Percentiles rank a stretch among this genome's conserved stretches.
Conservation (phyloP, 2,888 invertebrate species). For the Pyralis farinalis region DNA sequence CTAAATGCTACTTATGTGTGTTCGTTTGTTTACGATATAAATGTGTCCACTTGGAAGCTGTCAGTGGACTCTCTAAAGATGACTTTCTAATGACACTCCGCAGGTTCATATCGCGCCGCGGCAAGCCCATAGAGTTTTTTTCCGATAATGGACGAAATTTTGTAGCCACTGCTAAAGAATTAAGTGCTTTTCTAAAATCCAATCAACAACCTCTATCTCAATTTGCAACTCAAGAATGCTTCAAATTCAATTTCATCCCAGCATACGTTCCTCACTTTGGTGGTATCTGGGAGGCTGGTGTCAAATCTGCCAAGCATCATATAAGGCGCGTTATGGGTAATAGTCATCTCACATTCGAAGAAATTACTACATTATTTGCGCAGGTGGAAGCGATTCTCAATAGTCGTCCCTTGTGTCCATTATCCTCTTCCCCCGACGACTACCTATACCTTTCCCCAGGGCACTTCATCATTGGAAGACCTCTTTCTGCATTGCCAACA, state of each 20-base stretch:
- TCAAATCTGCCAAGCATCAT: not conserved
- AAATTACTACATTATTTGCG: not conserved
- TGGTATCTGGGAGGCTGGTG: constrained; percentile 21
- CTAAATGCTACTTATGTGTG: constrained; percentile 19
- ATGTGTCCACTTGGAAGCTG: constrained; percentile 25
- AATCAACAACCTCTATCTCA: constrained; percentile 15
- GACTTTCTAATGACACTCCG: constrained; percentile 26
- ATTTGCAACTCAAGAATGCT: constrained; percentile 22
- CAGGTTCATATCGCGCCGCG: constrained; percentile 29
- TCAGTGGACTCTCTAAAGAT: constrained; percentile 23
- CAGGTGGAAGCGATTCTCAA: not conserved
- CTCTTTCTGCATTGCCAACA: too few relatives aligned
- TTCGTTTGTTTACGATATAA: constrained; percentile 24
- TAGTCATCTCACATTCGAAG: not conserved
- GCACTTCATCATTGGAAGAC: not conserved
- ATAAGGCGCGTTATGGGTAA: not conserved
- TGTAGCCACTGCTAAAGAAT: constrained; percentile 24
- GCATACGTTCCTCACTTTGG: constrained; percentile 27
- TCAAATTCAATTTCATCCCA: constrained; percentile 24
- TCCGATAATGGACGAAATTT: constrained; percentile 31
- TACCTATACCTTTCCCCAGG: not conserved
- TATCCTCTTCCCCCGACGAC: not conserved
- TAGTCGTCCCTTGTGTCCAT: not conserved
- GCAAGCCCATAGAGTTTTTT: constrained; percentile 27
- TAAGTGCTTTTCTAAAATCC: constrained; percentile 19